A percentile compares a stretch with the other conserved stretches of the same genome.
These are phyloP conservation scores for Ceraclea dissimilis DNA, from an alignment of 2,888 invertebrate genomes.

Conservation along the genomic window DNA sequence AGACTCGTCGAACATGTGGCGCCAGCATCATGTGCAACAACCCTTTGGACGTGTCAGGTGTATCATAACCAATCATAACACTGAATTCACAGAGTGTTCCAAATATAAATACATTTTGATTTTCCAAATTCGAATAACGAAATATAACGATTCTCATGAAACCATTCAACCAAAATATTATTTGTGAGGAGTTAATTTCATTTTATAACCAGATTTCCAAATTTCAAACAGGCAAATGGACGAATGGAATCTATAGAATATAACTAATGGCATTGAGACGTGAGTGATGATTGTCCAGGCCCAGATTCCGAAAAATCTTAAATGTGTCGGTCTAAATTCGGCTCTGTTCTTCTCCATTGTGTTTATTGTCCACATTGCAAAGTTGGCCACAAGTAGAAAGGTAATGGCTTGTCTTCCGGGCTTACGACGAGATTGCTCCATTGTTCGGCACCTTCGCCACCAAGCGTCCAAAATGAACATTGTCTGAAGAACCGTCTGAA, in stretches of 20 bases:
- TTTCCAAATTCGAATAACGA: too few relatives aligned
- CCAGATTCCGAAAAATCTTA: conserved; percentile 76
- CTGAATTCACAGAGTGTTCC: too few relatives aligned
- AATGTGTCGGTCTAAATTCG: conserved; percentile 73
- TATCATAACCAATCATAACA: too few relatives aligned
- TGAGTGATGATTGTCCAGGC: conserved; percentile 89
- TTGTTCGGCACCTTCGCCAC: conserved; percentile 66
- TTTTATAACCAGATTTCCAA: conserved; percentile 85
- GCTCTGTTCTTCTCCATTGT: conserved; percentile 76
- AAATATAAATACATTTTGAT: too few relatives aligned
- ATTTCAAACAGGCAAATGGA: conserved; percentile 89
- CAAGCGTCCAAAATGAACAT: conserved; percentile 69
- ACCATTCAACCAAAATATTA: too few relatives aligned
- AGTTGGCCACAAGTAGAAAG: conserved; percentile 71
- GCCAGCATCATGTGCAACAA: too few relatives aligned
- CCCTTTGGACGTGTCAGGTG: too few relatives aligned
- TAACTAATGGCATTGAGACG: conserved; percentile 80
- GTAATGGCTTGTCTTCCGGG: conserved; percentile 82
- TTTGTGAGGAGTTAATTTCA: conserved; percentile 34
- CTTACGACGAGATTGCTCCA: conserved; percentile 63
- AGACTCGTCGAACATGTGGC: too few relatives aligned
- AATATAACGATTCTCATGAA: too few relatives aligned
- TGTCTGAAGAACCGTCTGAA: conserved; percentile 66
- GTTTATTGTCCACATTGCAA: conserved; percentile 83
- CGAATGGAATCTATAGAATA: conserved; percentile 86